Evolutionary conservation across 2,113 vertebrate genomes (phyloP), one percentile per base, ranked within the genome.

Genomic region (Ictidomys tridecemlineatus): DNA sequence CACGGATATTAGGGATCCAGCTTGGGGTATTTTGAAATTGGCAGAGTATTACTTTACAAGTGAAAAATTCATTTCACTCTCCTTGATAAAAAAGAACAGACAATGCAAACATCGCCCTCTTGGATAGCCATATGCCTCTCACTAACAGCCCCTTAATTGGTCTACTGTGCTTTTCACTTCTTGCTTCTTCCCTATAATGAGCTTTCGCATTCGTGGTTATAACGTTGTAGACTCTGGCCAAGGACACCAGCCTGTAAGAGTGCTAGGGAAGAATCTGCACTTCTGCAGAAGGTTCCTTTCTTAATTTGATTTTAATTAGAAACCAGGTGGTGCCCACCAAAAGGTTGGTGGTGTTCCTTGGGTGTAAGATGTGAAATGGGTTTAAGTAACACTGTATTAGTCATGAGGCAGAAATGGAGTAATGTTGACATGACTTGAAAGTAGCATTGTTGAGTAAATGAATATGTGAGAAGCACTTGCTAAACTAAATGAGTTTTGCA

Each of bases 371-470:
- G 94, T 94, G 97, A 53, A 98, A 97, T 93, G 39, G 11, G 97
- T 97, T 98, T 97, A 88, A 97, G 97, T 97, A 98, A 98, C 98
- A 98, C 98, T 98, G 98, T 98, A 98, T 98, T 99, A 98, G 98
- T 98, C 98, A 98, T 98, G 98, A 98, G 98, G 97, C 96, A 37
- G 98, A 94, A 95, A 97, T 92, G 89, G 98, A 98, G 98, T 96
- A 97, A 98, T 98, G 98, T 98, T 98, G 98, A 98, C 97, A 69
- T 97, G 98, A 98, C 98, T 98, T 94, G 98, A 98, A 98, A 98
- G 98, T 98, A 98, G 98, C 98, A 95, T 98, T 98, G 98, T 98
- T 98, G 98, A 96, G 98, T 94, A 98, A 98, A 98, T 87, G 97
- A 98, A 97, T 97, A 98, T 86, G 98, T 98, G 98, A 98, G 98